Conservation (phyloP, 2,113 vertebrate genomes). For the Cebus imitator region DNA sequence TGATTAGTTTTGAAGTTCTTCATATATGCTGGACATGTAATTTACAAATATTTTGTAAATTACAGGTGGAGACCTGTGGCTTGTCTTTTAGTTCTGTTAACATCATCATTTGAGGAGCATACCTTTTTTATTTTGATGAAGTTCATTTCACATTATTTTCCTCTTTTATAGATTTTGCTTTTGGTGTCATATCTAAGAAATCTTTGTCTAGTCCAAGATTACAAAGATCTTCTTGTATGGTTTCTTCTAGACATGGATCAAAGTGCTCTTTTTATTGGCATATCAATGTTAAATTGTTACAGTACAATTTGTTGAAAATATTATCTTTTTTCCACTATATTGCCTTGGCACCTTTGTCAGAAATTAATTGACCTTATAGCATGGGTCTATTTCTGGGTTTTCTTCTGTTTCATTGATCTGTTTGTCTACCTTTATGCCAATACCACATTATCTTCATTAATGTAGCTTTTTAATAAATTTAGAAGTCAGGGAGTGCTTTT, state of each 20-base stretch:
- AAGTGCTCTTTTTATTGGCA: background rate
- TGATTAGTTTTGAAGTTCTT: conserved; percentile 14
- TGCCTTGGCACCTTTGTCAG: background rate
- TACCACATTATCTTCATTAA: background rate
- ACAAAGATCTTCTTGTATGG: background rate
- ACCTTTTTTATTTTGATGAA: background rate
- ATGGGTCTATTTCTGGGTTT: background rate
- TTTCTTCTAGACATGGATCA: conserved; percentile 8
- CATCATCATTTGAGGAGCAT: background rate
- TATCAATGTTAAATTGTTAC: background rate
- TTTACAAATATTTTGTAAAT: background rate
- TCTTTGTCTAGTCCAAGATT: background rate
- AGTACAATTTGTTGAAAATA: background rate
- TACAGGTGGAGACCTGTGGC: background rate
- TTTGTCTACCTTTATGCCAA: background rate
- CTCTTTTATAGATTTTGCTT: background rate
- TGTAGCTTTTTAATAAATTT: conserved; percentile 4
- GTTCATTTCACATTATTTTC: background rate
- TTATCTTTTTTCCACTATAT: background rate
- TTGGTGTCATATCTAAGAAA: background rate
- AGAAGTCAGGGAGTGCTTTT: background rate
- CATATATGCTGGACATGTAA: background rate
- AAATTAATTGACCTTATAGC: background rate
- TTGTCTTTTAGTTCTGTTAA: conserved; percentile 26
- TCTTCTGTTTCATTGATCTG: conserved; percentile 4